phyloP scores from a whole-genome alignment of 2,888 invertebrate species.

The Sarcophaga carnaria region DNA sequence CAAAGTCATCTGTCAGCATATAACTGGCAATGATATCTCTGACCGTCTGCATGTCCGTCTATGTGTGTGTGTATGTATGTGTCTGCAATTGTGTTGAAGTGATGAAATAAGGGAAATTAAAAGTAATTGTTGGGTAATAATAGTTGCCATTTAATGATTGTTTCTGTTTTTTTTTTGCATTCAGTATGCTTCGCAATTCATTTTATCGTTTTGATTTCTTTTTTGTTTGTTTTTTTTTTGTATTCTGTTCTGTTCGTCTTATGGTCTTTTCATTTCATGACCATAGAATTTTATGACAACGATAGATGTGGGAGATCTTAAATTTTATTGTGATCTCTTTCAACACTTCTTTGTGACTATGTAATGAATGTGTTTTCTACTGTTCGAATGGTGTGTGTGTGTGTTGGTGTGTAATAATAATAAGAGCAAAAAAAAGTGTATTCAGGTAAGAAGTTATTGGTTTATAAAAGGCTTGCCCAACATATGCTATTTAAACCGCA shows the following conservation, averaged over 20 bases:
- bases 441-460: no score
- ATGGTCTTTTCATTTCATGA: not conserved
- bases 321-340: constrained; percentile 8
- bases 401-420: no score
- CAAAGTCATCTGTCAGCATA: not conserved
- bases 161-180: constrained; percentile 17
- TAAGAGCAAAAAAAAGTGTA: no score
- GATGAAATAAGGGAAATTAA: constrained; percentile 43
- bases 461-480: no score
- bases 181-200: not conserved
- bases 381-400: no score
- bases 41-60: not conserved
- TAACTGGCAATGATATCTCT: not conserved
- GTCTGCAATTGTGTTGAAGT: not conserved
- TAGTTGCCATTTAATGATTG: constrained; percentile 36
- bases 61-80: not conserved
- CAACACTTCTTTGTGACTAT: not conserved
- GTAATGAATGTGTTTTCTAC: not conserved
- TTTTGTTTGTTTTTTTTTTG: not conserved
- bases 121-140: constrained; percentile 54
- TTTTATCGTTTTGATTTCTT: constrained; percentile 7
- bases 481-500: no score
- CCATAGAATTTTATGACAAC: constrained; percentile 18
- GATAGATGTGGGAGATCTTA: constrained; percentile 9
- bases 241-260: not conserved